Evolutionary conservation across 2,888 invertebrate genomes (phyloP).

Genomic region (Hydriomena furcata): DNA sequence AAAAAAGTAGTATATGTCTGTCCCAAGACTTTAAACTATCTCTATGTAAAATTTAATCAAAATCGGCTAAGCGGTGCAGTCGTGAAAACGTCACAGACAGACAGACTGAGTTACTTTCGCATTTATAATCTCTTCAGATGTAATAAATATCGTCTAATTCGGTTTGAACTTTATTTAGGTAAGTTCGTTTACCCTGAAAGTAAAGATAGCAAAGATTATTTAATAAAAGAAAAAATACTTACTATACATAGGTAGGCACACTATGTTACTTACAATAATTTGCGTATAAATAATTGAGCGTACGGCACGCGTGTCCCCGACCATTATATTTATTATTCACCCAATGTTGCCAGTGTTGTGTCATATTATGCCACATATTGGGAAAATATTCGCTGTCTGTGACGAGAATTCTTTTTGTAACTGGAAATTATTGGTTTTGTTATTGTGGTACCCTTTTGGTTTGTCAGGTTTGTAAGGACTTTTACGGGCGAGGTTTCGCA

Average conservation of each 20-base stretch:
- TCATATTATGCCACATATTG: conserved; percentile 78
- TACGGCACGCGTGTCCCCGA: conserved; percentile 61
- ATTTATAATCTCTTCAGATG: too few relatives aligned
- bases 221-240: conserved; percentile 16
- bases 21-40: too few relatives aligned
- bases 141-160: too few relatives aligned
- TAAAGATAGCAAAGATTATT: too few relatives aligned
- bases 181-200: too few relatives aligned
- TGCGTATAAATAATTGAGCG: conserved; percentile 78
- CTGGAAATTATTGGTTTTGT: conserved; percentile 37
- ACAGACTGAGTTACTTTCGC: too few relatives aligned
- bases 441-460: conserved; percentile 31
- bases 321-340: conserved; percentile 78
- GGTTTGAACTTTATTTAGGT: too few relatives aligned
- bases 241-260: conserved; percentile 38
- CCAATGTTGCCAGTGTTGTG: conserved; percentile 74
- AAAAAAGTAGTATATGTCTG: too few relatives aligned
- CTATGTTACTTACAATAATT: conserved; percentile 68
- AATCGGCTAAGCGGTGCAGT: too few relatives aligned
- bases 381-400: conserved; percentile 73
- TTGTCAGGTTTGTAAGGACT: conserved; percentile 22
- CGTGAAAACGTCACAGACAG: too few relatives aligned
- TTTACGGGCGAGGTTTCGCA: conserved; percentile 18
- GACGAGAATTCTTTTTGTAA: conserved; percentile 61
- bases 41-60: too few relatives aligned